Base-by-base conservation (phyloP, 2,797 vertebrate species). In the Anas georgica region DNA sequence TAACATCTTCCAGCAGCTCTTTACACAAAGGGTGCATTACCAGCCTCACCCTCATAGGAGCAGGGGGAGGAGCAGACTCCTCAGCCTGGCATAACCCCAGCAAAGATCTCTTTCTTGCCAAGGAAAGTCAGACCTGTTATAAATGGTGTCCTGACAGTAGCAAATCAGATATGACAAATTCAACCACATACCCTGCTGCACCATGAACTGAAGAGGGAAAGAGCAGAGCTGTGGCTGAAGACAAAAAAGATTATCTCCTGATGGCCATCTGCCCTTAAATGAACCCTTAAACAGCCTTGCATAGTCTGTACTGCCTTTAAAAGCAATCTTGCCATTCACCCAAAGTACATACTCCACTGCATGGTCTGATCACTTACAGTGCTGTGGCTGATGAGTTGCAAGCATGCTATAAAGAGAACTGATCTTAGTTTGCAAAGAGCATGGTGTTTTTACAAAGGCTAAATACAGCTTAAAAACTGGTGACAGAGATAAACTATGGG, bases 11-110 rank as follows among this genome's bases (percentile, higher is more conserved):
- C 79, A 94, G 82, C 58, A 75, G 66, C 58, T 77, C 33, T 91
- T 78, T 39, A 29, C 84, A 94, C 69, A 93, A 92, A 91, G 74
- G 74, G 94, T 95, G 78, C 62, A 75, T 95, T 93, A 94, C 91
- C 59, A 91, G 83, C 33, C 66, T 90, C 55, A 69, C 50, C 50
- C 54, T 88, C 75, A 56, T 86, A 84, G 45, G 3, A 91, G 62
- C 58, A 89, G 60, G 59, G 78, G 59, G 89, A 93, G 60, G 35
- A 92, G 69, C 69, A 92, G 45, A 11, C 84, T 92, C 14, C 78
- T 87, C 78, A 91, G 9, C 41, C 39, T 88, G 91, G 82, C 82
- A 86, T 54, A 76, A 45, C 15, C 31, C 78, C 63, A 91, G 67
- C 58, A 17, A 77, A 90, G 81, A 79, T 66, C 31, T 72, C 18